A percentile compares a stretch with the other conserved stretches of the same genome.
phyloP scores from a whole-genome alignment of 2,888 invertebrate species.

The Agrochola macilenta region DNA sequence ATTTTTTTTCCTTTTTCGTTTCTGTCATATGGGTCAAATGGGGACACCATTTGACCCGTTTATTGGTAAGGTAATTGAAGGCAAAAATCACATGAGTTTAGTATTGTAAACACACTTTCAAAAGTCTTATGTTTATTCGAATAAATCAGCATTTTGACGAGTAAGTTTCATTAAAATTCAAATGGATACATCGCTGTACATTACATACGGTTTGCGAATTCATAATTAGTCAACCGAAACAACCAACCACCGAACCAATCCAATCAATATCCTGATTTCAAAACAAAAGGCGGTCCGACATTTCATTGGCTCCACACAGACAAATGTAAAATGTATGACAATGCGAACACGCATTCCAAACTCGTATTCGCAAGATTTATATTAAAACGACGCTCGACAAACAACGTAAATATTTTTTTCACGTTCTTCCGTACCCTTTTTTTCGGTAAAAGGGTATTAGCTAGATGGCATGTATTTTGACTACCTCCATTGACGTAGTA shows the following conservation, averaged over 20 bases:
- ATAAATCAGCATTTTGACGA: not conserved
- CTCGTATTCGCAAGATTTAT: conserved; percentile 41
- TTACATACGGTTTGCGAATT: conserved; percentile 6
- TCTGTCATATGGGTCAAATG: not conserved
- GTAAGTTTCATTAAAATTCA: not conserved
- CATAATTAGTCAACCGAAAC: conserved; percentile 11
- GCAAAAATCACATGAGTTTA: not conserved
- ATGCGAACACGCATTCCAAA: conserved; percentile 20
- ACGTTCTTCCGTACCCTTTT: conserved; percentile 27
- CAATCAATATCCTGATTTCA: conserved; percentile 30
- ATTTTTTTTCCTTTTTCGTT: not conserved
- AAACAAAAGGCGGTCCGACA: conserved; percentile 22
- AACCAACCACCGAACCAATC: conserved; percentile 3
- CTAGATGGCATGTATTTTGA: conserved; percentile 32
- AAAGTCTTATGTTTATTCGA: not conserved
- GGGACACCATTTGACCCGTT: too few species aligned
- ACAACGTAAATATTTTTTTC: conserved; percentile 53
- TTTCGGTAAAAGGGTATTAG: conserved; percentile 11
- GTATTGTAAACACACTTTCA: not conserved
- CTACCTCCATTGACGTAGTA: conserved; percentile 19
- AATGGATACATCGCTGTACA: not conserved
- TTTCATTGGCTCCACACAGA: conserved; percentile 10
- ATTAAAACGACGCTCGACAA: conserved; percentile 45
- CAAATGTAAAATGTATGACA: conserved; percentile 40
- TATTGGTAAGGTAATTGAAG: not conserved